Percentiles rank a stretch among this genome's conserved stretches.
These are phyloP conservation scores for Notothenia rossii DNA, from an alignment of 2,113 vertebrate species.

Conservation along the genomic window DNA sequence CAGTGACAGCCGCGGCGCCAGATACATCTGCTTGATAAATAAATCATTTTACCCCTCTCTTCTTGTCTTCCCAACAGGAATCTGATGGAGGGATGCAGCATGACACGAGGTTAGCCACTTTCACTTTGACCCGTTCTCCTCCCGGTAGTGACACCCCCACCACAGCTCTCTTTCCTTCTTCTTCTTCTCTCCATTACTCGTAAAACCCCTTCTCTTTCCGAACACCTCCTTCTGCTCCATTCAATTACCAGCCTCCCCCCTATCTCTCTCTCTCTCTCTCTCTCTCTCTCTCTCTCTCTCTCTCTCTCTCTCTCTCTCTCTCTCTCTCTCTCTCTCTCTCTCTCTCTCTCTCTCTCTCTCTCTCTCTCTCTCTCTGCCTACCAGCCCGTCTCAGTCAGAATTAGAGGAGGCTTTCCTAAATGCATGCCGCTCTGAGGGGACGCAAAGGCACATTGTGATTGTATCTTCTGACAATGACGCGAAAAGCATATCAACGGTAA, in stretches of 20 bases:
- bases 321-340: constrained; percentile 43
- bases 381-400: constrained; percentile 77
- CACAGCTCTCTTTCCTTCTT: constrained; percentile 35
- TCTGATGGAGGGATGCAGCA: constrained; percentile 71
- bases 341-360: constrained; percentile 49
- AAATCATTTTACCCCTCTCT: constrained; percentile 59
- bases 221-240: constrained; percentile 75
- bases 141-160: constrained; percentile 47
- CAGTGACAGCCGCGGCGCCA: constrained; percentile 35
- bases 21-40: constrained; percentile 76
- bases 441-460: constrained; percentile 71
- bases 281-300: constrained; percentile 36
- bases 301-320: constrained; percentile 29
- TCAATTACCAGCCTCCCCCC: constrained; percentile 67
- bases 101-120: constrained; percentile 75
- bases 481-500: constrained; percentile 82
- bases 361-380: constrained; percentile 58
- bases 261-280: constrained; percentile 53
- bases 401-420: constrained; percentile 73
- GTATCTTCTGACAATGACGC: constrained; percentile 81
- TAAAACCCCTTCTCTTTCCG: constrained; percentile 64
- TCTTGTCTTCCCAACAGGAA: constrained; percentile 69
- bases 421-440: constrained; percentile 73
- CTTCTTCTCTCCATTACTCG: constrained; percentile 55
- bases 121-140: constrained; percentile 48